Percentiles rank a stretch among this genome's conserved stretches.
Conservation (phyloP, 2,113 vertebrate genomes). For the Carlito syrichta region DNA sequence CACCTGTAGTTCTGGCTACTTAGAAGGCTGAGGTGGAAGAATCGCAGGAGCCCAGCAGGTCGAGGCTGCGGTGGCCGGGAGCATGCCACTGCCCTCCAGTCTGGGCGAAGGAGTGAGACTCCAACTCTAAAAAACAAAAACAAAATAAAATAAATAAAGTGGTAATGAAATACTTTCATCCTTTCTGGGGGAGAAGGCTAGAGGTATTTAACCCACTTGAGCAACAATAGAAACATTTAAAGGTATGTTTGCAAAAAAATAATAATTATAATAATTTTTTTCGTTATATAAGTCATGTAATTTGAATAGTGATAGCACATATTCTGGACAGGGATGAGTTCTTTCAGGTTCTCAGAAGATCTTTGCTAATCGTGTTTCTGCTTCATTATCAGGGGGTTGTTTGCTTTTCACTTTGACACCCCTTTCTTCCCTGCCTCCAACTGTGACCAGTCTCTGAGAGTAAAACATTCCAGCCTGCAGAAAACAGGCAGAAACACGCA, state of each 20-base stretch:
- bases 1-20: too few relatives aligned
- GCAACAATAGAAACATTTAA: slow-evolving; percentile 4
- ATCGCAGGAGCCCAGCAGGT: too few relatives aligned
- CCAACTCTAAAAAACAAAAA: too few relatives aligned
- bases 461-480: slow-evolving; percentile 63
- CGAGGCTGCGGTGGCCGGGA: too few relatives aligned
- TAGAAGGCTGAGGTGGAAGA: too few relatives aligned
- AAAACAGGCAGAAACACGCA: slow-evolving; percentile 54
- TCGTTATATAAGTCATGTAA: background rate
- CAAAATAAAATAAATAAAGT: too few relatives aligned
- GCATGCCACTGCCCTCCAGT: too few relatives aligned
- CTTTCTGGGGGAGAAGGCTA: background rate
- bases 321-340: slow-evolving; percentile 50
- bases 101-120: too few relatives aligned
- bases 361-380: slow-evolving; percentile 70
- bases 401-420: slow-evolving; percentile 71
- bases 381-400: slow-evolving; percentile 77
- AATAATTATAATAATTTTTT: slow-evolving; percentile 27
- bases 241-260: slow-evolving; percentile 10
- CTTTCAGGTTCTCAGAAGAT: slow-evolving; percentile 62
- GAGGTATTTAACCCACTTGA: slow-evolving; percentile 32
- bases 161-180: background rate
- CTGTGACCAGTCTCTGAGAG: slow-evolving; percentile 52
- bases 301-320: background rate
- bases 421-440: background rate